phyloP scores from a whole-genome alignment of 2,888 invertebrate genomes.

The Pyrgus malvae region DNA sequence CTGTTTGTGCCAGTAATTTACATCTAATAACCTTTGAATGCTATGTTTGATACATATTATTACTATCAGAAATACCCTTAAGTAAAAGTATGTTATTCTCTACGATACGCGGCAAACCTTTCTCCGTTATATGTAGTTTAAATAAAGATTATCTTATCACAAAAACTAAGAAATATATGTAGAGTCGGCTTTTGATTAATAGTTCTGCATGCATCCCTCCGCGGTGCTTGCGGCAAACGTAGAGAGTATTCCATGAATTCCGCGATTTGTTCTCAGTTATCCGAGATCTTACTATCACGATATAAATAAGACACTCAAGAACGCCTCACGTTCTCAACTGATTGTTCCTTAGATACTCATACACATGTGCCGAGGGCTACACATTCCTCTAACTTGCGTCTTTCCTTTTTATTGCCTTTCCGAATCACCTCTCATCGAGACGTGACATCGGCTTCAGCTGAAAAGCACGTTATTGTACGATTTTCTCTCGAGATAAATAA shows the following conservation, averaged over 20 bases:
- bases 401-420: constrained; percentile 26
- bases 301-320: constrained; percentile 48
- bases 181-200: constrained; percentile 5
- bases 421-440: constrained; percentile 33
- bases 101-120: neutral
- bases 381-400: constrained; percentile 29
- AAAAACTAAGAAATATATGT: constrained; percentile 1
- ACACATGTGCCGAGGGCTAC: constrained; percentile 37
- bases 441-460: constrained; percentile 25
- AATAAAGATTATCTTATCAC: constrained; percentile 3
- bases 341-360: constrained; percentile 48
- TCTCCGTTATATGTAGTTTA: neutral
- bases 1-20: no score
- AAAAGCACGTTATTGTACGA: constrained; percentile 30
- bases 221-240: constrained; percentile 44
- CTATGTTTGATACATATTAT: no score
- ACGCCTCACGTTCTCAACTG: constrained; percentile 47
- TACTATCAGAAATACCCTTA: no score
- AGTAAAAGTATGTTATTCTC: neutral
- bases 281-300: constrained; percentile 52
- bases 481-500: constrained; percentile 37
- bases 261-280: constrained; percentile 49
- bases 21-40: no score
- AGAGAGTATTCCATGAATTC: constrained; percentile 52
- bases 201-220: constrained; percentile 29